Percentiles rank a stretch among this genome's conserved stretches.
These are phyloP conservation scores for Cryptophagus acutangulus DNA, from an alignment of 2,888 invertebrate genomes.

Conservation along the genomic window DNA sequence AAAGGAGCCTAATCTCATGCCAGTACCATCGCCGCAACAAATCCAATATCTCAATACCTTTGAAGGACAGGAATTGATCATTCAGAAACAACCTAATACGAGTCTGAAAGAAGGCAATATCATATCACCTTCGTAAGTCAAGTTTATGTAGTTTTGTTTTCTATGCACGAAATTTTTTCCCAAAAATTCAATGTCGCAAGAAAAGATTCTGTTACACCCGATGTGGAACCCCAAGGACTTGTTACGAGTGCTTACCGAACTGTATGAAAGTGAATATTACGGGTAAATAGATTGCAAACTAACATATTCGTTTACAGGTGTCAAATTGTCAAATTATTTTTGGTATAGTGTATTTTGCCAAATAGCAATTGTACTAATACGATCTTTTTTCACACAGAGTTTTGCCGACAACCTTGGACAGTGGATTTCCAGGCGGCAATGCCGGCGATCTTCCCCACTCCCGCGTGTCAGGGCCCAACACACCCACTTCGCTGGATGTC, in stretches of 20 bases:
- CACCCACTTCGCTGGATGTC: slow-evolving; percentile 51
- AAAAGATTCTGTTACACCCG: no score
- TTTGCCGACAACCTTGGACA: slow-evolving; percentile 43
- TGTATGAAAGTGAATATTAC: no score
- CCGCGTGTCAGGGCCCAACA: slow-evolving; percentile 51
- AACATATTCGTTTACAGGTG: no score
- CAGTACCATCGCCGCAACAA: slow-evolving; percentile 93
- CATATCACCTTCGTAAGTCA: slow-evolving; percentile 69
- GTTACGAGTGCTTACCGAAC: no score
- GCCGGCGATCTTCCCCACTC: slow-evolving; percentile 42
- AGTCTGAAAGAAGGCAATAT: slow-evolving; percentile 74
- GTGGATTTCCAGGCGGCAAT: slow-evolving; percentile 46
- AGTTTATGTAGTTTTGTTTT: no score
- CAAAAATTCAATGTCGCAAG: no score
- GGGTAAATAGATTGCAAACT: no score
- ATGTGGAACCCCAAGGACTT: no score
- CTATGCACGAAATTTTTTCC: no score
- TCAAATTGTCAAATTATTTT: no score
- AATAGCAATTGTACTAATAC: slow-evolving; percentile 2
- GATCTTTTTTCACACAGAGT: slow-evolving; percentile 32
- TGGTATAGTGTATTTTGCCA: no score
- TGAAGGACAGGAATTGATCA: slow-evolving; percentile 93
- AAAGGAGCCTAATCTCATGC: slow-evolving; percentile 88
- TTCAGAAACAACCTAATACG: slow-evolving; percentile 92
- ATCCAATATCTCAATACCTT: slow-evolving; percentile 93